phyloP scores from a whole-genome alignment of 2,888 invertebrate genomes.

The Ellobium chinense region DNA sequence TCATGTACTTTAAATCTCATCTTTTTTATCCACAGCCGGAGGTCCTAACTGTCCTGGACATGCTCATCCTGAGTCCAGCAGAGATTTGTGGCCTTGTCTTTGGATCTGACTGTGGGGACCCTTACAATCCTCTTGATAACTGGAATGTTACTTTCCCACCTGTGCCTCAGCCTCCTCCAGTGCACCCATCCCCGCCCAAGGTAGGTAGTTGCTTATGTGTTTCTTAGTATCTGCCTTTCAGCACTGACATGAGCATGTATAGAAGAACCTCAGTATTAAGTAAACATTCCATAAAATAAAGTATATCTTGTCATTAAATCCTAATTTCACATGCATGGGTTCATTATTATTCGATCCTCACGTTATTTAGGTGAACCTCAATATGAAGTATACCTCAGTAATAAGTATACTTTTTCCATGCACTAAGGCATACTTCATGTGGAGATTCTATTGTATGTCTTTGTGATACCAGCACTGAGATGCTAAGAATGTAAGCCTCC shows the following conservation, averaged over 20 bases:
- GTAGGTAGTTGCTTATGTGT: constrained; percentile 46
- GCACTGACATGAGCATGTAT: not conserved
- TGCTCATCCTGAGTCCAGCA: constrained; percentile 89
- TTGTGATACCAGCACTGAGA: no score
- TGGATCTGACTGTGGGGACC: constrained; percentile 93
- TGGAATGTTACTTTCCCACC: constrained; percentile 69
- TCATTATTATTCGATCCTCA: no score
- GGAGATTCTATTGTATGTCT: no score
- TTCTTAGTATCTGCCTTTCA: not conserved
- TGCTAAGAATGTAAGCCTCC: no score
- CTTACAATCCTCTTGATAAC: constrained; percentile 93
- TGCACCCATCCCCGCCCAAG: constrained; percentile 57
- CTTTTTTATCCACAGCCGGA: constrained; percentile 83
- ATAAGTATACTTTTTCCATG: no score
- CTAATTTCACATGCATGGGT: no score
- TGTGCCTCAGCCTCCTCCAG: constrained; percentile 63
- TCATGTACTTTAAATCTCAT: not conserved
- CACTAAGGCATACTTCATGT: no score
- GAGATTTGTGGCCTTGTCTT: constrained; percentile 95
- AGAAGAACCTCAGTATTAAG: no score
- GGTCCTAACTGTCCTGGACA: constrained; percentile 86
- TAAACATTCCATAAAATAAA: no score
- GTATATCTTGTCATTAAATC: no score
- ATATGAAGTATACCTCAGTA: no score
- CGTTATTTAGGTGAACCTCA: no score